Base-by-base conservation (phyloP, 2,797 vertebrate species). In the Schizothorax lantsangensis region DNA sequence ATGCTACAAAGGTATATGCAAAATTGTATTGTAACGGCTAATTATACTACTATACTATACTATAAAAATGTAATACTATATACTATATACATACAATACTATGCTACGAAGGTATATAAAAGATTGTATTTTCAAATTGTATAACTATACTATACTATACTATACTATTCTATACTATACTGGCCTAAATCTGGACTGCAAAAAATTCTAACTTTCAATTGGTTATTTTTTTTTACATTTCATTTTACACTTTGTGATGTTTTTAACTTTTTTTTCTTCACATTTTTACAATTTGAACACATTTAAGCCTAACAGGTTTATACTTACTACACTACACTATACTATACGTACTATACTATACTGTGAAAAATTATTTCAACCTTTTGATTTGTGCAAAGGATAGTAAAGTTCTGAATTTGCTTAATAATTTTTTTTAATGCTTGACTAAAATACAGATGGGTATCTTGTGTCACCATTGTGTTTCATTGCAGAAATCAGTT, bases 101-200 rank as follows among this genome's bases (percentile, higher is more conserved):
- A n/a, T 30, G 26, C 7, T 52, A 52, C 5, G 0, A 52, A 52
- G 5, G 49, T 19, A 52, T 19, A 17, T 52, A 17, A 19, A 54
- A 54, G 19, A 54, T 54, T 54, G 2, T 54, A 54, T 54, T 21
- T 6, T 54, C 19, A 54, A 7, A 54, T 54, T 54, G 19, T 54
- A 21, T 8, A 8, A 21, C 52, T 21, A 62, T 9, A 40, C 21
- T 79, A 64, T 26, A 33, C 38, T n/a, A 1, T 12, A 64, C 23
- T 79, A 10, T 43, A 79, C 52, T 64, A 12, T 79, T 40, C 75
- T 57, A 8, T 79, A 57, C 54, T 57, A n/a, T 73, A n/a, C 21
- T 11, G 2, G 36, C 36, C 36, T 36, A 36, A 4, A 36, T 36
- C 36, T 36, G 36, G 36, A 36, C 36, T 36, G 36, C 36, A 36